A percentile compares a stretch with the other conserved stretches of the same genome.
Evolutionary conservation across 2,113 vertebrate species (phyloP).

Genomic region (Desmodus rotundus): DNA sequence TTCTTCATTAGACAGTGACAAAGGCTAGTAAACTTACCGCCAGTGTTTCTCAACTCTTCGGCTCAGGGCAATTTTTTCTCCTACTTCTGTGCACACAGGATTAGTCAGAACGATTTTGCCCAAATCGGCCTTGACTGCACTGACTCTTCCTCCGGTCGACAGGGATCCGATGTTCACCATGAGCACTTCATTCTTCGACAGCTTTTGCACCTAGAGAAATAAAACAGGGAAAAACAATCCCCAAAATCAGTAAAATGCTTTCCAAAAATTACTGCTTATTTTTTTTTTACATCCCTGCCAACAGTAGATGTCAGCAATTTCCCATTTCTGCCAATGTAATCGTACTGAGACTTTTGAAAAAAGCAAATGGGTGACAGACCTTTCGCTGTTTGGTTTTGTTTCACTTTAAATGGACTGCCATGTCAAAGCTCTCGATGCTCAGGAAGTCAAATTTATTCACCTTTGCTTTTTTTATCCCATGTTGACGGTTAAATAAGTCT

Average conservation of each 20-base stretch:
- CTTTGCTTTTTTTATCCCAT: not conserved
- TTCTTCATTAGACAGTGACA: not conserved
- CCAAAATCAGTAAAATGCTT: slow-evolving; percentile 14
- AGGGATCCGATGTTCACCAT: slow-evolving; percentile 99
- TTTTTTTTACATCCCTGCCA: slow-evolving; percentile 7
- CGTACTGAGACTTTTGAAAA: not conserved
- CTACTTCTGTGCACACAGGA: slow-evolving; percentile 98
- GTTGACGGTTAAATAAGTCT: not conserved
- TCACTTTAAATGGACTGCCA: not conserved
- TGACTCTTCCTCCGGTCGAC: slow-evolving; percentile 96
- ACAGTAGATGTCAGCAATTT: not conserved
- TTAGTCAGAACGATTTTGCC: slow-evolving; percentile 98
- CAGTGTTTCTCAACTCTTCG: slow-evolving; percentile 98
- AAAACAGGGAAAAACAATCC: not conserved
- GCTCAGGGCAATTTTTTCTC: slow-evolving; percentile 98
- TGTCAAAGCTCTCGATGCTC: not conserved
- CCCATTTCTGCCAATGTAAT: not conserved
- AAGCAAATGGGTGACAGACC: not conserved
- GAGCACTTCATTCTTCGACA: slow-evolving; percentile 98
- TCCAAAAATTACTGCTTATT: slow-evolving; percentile 4
- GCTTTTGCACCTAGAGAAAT: slow-evolving; percentile 92
- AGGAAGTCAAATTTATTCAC: not conserved
- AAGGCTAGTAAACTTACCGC: slow-evolving; percentile 87
- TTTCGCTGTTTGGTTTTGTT: not conserved
- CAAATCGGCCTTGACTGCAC: slow-evolving; percentile 97